These are phyloP conservation scores for Drosophila rellima DNA, from an alignment of 2,888 invertebrate genomes.

Conservation along the genomic window DNA sequence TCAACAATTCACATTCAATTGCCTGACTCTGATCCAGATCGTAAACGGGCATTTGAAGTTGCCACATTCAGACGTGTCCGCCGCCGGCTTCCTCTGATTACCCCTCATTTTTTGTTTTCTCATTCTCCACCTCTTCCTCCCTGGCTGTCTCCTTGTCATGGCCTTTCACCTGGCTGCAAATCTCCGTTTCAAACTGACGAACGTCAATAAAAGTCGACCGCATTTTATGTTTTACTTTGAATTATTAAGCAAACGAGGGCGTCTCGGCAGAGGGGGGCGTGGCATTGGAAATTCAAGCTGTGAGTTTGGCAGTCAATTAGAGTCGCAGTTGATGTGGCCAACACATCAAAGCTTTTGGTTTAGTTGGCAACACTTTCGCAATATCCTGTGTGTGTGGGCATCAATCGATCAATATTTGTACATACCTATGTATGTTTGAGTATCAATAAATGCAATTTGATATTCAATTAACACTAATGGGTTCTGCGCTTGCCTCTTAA, in stretches of 20 bases:
- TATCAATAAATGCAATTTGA: constrained; percentile 58
- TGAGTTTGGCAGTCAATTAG: constrained; percentile 48
- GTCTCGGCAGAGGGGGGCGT: not conserved
- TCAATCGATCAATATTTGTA: constrained; percentile 5
- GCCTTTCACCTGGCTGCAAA: constrained; percentile 40
- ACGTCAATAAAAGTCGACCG: constrained; percentile 57
- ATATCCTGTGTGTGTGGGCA: constrained; percentile 2
- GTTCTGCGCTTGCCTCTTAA: constrained; percentile 28
- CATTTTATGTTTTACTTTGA: constrained; percentile 55
- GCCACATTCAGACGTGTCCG: constrained; percentile 35
- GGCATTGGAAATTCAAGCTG: constrained; percentile 7
- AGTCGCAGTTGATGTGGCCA: constrained; percentile 30
- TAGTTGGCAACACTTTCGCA: constrained; percentile 34
- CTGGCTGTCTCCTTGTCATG: constrained; percentile 5
- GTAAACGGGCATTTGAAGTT: constrained; percentile 47
- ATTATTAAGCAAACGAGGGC: constrained; percentile 46
- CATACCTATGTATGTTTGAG: not conserved
- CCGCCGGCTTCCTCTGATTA: not conserved
- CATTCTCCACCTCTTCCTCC: not conserved
- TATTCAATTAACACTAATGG: constrained; percentile 78
- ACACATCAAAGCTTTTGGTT: constrained; percentile 5
- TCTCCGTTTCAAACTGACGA: constrained; percentile 32
- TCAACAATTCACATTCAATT: constrained; percentile 55
- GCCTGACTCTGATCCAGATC: constrained; percentile 57
- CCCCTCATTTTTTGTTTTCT: not conserved